phyloP scores from a whole-genome alignment of 2,113 vertebrate species.

The Calidris pugnax region DNA sequence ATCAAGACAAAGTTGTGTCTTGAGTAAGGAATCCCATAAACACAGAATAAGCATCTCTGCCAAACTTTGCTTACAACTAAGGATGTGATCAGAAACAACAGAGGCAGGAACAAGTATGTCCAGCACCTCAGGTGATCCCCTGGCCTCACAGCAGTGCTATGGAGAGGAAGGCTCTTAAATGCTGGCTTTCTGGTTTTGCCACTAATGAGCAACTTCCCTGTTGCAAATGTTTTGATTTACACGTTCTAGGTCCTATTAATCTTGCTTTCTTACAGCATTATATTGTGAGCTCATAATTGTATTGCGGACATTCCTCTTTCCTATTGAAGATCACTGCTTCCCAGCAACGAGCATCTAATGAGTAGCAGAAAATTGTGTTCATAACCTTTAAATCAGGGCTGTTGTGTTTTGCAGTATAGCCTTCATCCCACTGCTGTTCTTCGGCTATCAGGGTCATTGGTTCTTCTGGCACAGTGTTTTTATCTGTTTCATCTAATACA shows the following conservation, averaged over 20 bases:
- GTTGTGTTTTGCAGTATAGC: neutral
- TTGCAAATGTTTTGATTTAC: neutral
- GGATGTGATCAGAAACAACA: neutral
- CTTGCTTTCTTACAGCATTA: neutral
- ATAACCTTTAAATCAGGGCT: neutral
- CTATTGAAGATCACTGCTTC: neutral
- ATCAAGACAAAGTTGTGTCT: neutral
- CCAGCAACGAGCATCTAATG: neutral
- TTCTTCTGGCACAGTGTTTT: neutral
- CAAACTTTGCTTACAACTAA: neutral
- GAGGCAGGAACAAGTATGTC: neutral
- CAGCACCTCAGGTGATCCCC: neutral
- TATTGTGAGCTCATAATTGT: neutral
- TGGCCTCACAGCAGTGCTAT: fast-evolving
- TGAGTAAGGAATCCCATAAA: neutral
- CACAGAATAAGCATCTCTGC: neutral
- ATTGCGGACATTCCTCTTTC: neutral
- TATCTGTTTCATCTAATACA: neutral
- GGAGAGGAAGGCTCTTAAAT: neutral
- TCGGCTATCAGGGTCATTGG: neutral
- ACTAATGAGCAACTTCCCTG: neutral
- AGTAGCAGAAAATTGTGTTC: neutral
- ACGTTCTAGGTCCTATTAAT: neutral
- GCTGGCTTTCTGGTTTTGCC: neutral
- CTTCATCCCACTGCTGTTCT: neutral